phyloP scores from a whole-genome alignment of 1,140 invertebrate genomes.

The Cotesia typhae region DNA sequence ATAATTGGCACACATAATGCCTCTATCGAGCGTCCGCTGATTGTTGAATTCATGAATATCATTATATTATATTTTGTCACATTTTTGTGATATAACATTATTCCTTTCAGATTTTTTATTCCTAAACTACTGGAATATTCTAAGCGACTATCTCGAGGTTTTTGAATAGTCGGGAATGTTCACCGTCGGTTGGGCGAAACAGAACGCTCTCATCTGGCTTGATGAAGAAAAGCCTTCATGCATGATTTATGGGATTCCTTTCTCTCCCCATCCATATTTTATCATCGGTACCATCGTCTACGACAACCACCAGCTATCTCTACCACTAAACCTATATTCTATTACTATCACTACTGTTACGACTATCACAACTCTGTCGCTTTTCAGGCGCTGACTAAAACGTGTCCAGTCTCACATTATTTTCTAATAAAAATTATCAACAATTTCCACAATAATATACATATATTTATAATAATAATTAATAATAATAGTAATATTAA shows the following conservation, averaged over 20 bases:
- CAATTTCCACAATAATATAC: constrained; percentile 20
- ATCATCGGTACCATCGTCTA: constrained; percentile 16
- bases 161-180: neutral
- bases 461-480: constrained; percentile 16
- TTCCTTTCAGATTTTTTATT: neutral
- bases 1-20: neutral
- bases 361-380: constrained; percentile 12
- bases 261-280: constrained; percentile 22
- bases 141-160: constrained; percentile 5
- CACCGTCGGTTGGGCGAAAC: neutral
- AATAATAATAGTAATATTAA: neutral
- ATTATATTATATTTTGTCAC: neutral
- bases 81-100: neutral
- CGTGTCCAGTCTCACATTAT: constrained; percentile 7
- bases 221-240: constrained; percentile 21
- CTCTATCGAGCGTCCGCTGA: too few species aligned
- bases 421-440: constrained; percentile 17
- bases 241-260: constrained; percentile 23
- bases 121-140: constrained; percentile 14
- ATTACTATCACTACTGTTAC: too few species aligned
- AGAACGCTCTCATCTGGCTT: constrained; percentile 10
- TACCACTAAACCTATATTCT: neutral
- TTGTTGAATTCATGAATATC: neutral
- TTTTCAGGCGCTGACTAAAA: constrained; percentile 32
- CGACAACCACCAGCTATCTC: too few species aligned